These are phyloP conservation scores for Lasius platythorax DNA, from an alignment of 2,888 invertebrate species.

Conservation along the genomic window DNA sequence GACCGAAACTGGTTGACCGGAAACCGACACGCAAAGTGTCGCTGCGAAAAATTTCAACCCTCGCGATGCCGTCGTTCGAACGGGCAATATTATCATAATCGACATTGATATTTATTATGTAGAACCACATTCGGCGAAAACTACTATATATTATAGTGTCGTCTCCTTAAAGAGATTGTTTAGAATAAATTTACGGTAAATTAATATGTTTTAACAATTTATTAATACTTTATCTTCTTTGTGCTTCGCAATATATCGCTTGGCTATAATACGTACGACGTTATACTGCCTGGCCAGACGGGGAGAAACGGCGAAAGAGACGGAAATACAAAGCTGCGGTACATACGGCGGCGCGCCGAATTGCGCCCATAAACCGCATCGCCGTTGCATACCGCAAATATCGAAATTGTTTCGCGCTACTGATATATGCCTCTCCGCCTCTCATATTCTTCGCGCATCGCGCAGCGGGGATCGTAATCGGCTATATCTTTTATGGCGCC, in stretches of 20 bases:
- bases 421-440: slow-evolving; percentile 23
- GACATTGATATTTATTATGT: neutral
- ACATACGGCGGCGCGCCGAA: slow-evolving; percentile 31
- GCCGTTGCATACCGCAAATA: slow-evolving; percentile 52
- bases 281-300: neutral
- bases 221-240: neutral
- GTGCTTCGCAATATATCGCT: neutral
- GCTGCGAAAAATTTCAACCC: slow-evolving; percentile 66
- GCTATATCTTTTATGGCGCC: neutral
- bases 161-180: neutral
- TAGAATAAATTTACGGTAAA: neutral
- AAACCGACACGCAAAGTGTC: slow-evolving; percentile 65
- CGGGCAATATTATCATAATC: neutral
- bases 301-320: slow-evolving; percentile 14
- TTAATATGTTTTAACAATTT: neutral
- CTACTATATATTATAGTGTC: neutral
- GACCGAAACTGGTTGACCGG: slow-evolving; percentile 70
- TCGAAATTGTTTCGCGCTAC: slow-evolving; percentile 49
- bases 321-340: slow-evolving; percentile 35
- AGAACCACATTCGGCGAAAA: neutral
- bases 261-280: neutral
- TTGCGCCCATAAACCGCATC: slow-evolving; percentile 51
- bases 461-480: slow-evolving; percentile 12
- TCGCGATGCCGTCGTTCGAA: neutral
- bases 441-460: slow-evolving; percentile 30